Base-by-base conservation (phyloP, 2,797 vertebrate species). In the Pterois miles region DNA sequence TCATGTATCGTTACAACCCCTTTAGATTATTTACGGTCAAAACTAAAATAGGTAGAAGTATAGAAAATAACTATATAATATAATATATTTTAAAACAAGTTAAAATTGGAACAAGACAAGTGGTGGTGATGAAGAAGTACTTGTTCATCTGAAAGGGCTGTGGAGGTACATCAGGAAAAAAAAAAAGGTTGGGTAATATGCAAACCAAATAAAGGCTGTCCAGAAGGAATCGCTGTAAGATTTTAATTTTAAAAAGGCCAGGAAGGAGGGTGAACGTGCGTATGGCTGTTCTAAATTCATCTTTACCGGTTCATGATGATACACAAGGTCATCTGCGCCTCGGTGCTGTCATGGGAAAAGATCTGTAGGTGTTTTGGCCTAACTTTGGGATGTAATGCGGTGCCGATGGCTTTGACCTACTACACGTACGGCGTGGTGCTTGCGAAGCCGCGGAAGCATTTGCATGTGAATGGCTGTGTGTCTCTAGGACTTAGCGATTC, bases 351-450 rank as follows among this genome's bases (percentile, higher is more conserved):
- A 54, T 74, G 78, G 70, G 65, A 38, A 81, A 68, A 86, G 65
- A 81, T 90, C 76, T 77, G 82, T 63, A 43, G 57, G 57, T 80
- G 65, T 80, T 87, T 81, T 80, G 59, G 66, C 70, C 46, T 57
- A 75, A 80, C 77, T 81, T 82, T 85, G 31, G 87, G 82, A 88
- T 87, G 84, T 80, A 86, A 89, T 73, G 78, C 75, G 43, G 13
- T 76, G 81, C 48, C 53, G 52, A 58, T 68, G 38, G 66, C 74
- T 70, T 69, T 82, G 73, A 83, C 76, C 74, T 65, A 46, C 48
- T 76, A 56, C 12, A 14, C 25, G 38, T 68, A 74, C 29, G 40
- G 54, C 54, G 54, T 76, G 57, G 59, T 53, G 74, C 22, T 38
- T 57, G 50, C 69, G 64, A 70, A 73, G 16, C 22, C 1, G 3